These are phyloP conservation scores for Hybos culiciformis DNA, from an alignment of 2,888 invertebrate genomes.

Conservation along the genomic window DNA sequence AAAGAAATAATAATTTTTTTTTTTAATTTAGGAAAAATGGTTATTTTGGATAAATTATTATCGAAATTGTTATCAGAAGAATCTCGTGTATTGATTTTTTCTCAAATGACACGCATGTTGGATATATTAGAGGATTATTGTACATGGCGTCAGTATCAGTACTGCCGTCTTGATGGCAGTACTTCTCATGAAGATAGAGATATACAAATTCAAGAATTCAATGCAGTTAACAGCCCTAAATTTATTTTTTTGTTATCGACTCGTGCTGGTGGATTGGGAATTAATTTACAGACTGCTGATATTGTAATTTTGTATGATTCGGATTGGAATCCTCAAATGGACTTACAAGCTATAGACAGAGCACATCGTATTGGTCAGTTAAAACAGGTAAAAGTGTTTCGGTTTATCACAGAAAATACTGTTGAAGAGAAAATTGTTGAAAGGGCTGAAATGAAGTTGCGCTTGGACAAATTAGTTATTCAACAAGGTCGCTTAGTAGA, in stretches of 20 bases:
- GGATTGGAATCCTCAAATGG: slow-evolving; percentile 97
- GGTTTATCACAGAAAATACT: slow-evolving; percentile 90
- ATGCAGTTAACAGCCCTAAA: slow-evolving; percentile 70
- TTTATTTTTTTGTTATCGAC: slow-evolving; percentile 95
- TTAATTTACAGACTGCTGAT: slow-evolving; percentile 88
- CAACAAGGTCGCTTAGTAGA: slow-evolving; percentile 88
- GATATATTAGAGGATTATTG: slow-evolving; percentile 89
- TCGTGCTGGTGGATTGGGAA: slow-evolving; percentile 87
- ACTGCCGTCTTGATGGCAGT: slow-evolving; percentile 79
- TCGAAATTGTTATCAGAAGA: slow-evolving; percentile 73
- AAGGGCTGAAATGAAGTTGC: slow-evolving; percentile 83
- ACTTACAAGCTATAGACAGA: slow-evolving; percentile 84
- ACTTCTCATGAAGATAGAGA: slow-evolving; percentile 90
- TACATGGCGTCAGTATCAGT: slow-evolving; percentile 62
- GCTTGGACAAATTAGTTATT: slow-evolving; percentile 85
- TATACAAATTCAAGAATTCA: slow-evolving; percentile 82
- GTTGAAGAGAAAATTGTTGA: slow-evolving; percentile 96
- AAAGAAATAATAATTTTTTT: too few relatives aligned
- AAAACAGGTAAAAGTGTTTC: slow-evolving; percentile 77
- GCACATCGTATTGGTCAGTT: slow-evolving; percentile 93
- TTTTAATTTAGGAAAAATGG: slow-evolving; percentile 90
- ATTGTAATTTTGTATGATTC: slow-evolving; percentile 89
- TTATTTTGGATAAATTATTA: slow-evolving; percentile 79
- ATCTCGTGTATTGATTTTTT: slow-evolving; percentile 79
- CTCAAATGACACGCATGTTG: slow-evolving; percentile 85